Conservation (phyloP, 2,888 invertebrate genomes). For the Zygogramma bicolorata region DNA sequence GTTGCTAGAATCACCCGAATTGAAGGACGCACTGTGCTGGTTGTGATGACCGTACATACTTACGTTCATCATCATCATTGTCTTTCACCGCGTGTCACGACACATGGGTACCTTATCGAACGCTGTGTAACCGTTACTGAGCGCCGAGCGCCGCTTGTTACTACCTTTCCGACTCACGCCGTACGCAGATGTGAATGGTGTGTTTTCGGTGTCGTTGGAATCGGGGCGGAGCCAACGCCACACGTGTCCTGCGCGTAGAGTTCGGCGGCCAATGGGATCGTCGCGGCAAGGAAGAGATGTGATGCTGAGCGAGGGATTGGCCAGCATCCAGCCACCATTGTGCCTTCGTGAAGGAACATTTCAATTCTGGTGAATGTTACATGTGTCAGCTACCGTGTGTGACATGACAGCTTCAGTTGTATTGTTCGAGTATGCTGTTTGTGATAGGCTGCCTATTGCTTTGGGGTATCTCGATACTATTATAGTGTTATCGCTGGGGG, state of each 20-base stretch:
- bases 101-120: constrained; percentile 29
- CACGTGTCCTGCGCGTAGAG: constrained; percentile 60
- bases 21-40: constrained; percentile 66
- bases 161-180: constrained; percentile 27
- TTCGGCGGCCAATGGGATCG: constrained; percentile 56
- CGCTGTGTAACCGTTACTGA: constrained; percentile 41
- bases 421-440: constrained; percentile 62
- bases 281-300: constrained; percentile 58
- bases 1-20: constrained; percentile 61
- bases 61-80: constrained; percentile 86
- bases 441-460: constrained; percentile 52
- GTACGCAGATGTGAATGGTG: constrained; percentile 38
- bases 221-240: constrained; percentile 53
- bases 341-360: constrained; percentile 61
- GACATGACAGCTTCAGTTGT: constrained; percentile 65
- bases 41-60: constrained; percentile 77
- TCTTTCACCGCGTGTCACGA: constrained; percentile 40
- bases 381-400: constrained; percentile 66
- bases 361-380: constrained; percentile 64
- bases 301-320: constrained; percentile 64
- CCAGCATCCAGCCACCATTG: constrained; percentile 67
- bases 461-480: not conserved
- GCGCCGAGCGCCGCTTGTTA: constrained; percentile 28
- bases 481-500: not conserved
- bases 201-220: constrained; percentile 38